These are phyloP conservation scores for Morpho helenor DNA, from an alignment of 2,888 invertebrate genomes.

Conservation along the genomic window DNA sequence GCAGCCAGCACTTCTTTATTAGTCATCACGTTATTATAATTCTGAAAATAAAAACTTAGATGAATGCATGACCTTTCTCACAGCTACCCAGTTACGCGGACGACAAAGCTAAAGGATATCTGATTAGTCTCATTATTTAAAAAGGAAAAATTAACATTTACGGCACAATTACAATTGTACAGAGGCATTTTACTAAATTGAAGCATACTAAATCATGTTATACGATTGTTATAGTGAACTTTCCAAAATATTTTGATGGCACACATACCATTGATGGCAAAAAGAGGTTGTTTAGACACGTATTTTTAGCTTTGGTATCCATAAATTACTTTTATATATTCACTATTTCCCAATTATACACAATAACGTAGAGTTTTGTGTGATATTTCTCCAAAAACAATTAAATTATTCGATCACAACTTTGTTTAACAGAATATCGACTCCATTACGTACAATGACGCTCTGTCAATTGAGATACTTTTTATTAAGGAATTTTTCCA, in stretches of 20 bases:
- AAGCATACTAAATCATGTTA: conserved; percentile 8
- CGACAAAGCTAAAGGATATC: conserved; percentile 65
- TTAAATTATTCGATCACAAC: conserved; percentile 51
- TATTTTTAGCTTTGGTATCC: conserved; percentile 49
- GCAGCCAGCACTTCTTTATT: conserved; percentile 17
- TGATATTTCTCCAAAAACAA: conserved; percentile 52
- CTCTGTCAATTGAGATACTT: conserved; percentile 70
- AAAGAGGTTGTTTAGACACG: conserved; percentile 62
- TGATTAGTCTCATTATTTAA: conserved; percentile 1
- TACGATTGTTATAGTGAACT: conserved; percentile 54
- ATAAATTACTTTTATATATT: conserved; percentile 49
- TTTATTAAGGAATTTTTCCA: conserved; percentile 48
- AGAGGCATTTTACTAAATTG: background rate
- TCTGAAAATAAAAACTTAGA: conserved; percentile 66
- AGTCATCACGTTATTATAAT: conserved; percentile 22
- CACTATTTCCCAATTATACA: conserved; percentile 57
- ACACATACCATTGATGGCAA: conserved; percentile 69
- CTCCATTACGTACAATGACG: conserved; percentile 84
- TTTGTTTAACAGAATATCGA: conserved; percentile 64
- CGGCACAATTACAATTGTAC: background rate
- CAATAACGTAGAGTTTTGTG: conserved; percentile 49
- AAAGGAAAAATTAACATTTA: background rate
- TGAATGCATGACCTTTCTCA: conserved; percentile 76
- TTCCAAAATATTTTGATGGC: conserved; percentile 81
- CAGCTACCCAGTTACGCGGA: conserved; percentile 78